Evolutionary conservation across 2,888 invertebrate species (phyloP).

Genomic region (Eupithecia abbreviata): DNA sequence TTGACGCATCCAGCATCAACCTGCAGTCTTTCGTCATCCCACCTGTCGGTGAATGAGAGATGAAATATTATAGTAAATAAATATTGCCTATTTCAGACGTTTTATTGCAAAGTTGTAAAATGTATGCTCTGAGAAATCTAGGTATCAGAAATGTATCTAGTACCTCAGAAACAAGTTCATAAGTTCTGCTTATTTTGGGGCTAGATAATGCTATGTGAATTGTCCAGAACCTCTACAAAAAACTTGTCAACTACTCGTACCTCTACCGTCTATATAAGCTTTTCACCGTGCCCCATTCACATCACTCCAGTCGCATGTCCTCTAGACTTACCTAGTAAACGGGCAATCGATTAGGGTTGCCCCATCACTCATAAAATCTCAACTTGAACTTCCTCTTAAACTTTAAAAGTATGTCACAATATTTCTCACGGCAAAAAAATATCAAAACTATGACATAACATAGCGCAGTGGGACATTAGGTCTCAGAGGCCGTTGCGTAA

Average conservation of each 20-base stretch:
- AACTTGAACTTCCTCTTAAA: conserved; percentile 36
- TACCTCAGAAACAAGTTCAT: too few relatives aligned
- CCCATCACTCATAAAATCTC: conserved; percentile 16
- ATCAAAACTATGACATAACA: conserved; percentile 67
- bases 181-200: too few relatives aligned
- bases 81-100: background rate
- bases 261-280: too few relatives aligned
- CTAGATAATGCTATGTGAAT: too few relatives aligned
- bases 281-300: background rate
- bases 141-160: too few relatives aligned
- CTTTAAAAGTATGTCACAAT: conserved; percentile 51
- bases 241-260: too few relatives aligned
- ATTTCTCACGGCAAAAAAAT: conserved; percentile 74
- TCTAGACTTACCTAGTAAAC: background rate
- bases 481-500: conserved; percentile 76
- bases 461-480: conserved; percentile 77
- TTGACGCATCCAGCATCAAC: too few relatives aligned
- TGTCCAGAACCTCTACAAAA: too few relatives aligned
- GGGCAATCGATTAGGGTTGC: conserved; percentile 3
- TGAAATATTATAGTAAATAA: too few relatives aligned
- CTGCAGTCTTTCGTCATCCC: too few relatives aligned
- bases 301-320: background rate
- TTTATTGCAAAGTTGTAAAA: background rate
- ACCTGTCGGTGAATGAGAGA: too few relatives aligned
- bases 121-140: background rate